Conservation (phyloP, 2,888 invertebrate species). For the Macrosiphum euphorbiae region DNA sequence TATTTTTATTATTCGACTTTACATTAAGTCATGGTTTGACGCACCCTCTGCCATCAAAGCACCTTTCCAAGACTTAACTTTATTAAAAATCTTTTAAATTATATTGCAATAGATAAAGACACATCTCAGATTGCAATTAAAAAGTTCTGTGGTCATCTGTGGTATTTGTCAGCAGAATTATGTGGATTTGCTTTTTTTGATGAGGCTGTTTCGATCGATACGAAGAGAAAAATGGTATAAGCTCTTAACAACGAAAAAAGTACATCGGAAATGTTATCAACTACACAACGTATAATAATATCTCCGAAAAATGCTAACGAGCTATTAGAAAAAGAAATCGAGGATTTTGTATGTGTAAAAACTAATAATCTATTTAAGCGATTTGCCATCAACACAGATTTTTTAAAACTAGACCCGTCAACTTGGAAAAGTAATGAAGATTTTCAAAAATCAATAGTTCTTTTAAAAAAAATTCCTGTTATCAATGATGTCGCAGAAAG, state of each 20-base stretch:
- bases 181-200: not conserved
- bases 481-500: no score
- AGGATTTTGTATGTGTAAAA: no score
- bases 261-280: not conserved
- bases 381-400: no score
- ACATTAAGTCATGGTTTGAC: not conserved
- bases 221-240: not conserved
- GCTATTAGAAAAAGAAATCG: no score
- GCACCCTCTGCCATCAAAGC: not conserved
- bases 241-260: not conserved
- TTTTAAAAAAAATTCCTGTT: not conserved
- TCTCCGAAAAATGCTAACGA: no score
- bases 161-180: not conserved
- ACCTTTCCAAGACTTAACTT: not conserved
- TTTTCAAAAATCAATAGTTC: no score
- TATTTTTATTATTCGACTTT: slow-evolving; percentile 5
- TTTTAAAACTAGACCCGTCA: no score
- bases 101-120: not conserved
- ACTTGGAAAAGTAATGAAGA: no score
- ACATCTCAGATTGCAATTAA: not conserved
- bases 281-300: not conserved
- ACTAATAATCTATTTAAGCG: no score
- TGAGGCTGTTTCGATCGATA: not conserved
- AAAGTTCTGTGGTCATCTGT: not conserved
- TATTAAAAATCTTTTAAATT: not conserved